phyloP scores from a whole-genome alignment of 2,797 vertebrate species.

The Schizothorax lantsangensis region DNA sequence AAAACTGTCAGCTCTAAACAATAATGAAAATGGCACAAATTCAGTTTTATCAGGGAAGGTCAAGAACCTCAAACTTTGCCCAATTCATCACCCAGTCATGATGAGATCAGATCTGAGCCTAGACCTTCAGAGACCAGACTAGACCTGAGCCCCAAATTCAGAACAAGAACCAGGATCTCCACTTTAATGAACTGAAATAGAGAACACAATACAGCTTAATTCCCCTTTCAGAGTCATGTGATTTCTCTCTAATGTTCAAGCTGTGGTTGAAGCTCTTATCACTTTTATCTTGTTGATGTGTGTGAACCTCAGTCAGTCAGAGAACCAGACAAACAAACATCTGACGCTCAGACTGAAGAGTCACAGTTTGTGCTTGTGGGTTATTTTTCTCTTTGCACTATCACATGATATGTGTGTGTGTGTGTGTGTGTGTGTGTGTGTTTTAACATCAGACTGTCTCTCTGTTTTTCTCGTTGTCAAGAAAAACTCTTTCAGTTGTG shows the following conservation, averaged over 20 bases:
- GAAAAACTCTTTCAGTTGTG: constrained; percentile 83
- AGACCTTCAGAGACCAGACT: not conserved
- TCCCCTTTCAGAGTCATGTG: not conserved
- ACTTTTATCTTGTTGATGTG: not conserved
- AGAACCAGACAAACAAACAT: not conserved
- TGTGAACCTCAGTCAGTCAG: not conserved
- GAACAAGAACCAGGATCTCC: not conserved
- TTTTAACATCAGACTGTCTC: not conserved
- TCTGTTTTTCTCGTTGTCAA: constrained; percentile 72
- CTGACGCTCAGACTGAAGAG: not conserved
- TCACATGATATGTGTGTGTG: not conserved
- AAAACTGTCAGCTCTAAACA: not conserved
- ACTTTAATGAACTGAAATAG: not conserved
- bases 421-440: constrained; percentile 57
- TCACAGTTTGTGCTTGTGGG: not conserved
- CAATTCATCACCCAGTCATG: not conserved
- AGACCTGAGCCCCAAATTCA: not conserved
- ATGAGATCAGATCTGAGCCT: not conserved
- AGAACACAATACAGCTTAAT: not conserved
- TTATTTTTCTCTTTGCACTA: not conserved
- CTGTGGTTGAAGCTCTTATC: not conserved
- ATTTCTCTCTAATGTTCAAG: not conserved
- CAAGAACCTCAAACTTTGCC: not conserved
- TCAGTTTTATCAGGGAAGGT: not conserved
- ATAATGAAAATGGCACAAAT: not conserved